Evolutionary conservation across 1,140 invertebrate species (phyloP), one percentile per base, ranked within the genome.

Genomic region (Drosophila ercepeae): DNA sequence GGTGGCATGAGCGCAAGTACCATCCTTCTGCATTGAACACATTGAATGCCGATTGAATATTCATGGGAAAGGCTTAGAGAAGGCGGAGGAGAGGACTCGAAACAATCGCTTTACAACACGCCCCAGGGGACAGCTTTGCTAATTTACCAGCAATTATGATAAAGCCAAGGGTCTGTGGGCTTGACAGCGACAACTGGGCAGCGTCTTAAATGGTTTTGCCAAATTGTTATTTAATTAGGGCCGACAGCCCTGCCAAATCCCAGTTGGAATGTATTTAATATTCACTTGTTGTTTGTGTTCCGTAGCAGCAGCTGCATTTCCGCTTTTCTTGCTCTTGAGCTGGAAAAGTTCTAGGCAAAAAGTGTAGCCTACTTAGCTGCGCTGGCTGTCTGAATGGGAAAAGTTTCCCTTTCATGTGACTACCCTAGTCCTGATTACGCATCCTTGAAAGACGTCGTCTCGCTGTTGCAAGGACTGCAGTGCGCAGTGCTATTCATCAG

Each of bases 11-110:
- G 36, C 36, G 2, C 2, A 42, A 70, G 68, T 23, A 29, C 18
- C 54, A 23, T 11, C 16, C 41, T 18, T 18, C 25, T 13, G 19
- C 18, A 45, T 51, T 41, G 59, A 64, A 61, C 46, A 44, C 27
- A 36, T 78, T 55, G 51, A 68, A 65, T 51, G 57, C 42, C 54
- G 58, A 78, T 83, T 82, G 60, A 83, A 82, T 82, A 83, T 82
- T 73, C 51, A 82, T 61, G 68, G 45, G 6, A 7, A 16, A 46
- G 45, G 21, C 4, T n/a, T 9, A 18, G 11, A 3, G 13, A n/a
- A n/a, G 41, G 34, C 48, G 6, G 27, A 32, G 39, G 21, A 11
- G 29, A 8, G 23, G 32, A 18, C 11, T 46, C 16, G 3, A 21
- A 29, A 57, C 51, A 61, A 55, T 16, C 51, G 51, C 27, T 58